Evolutionary conservation across 2,888 invertebrate genomes (phyloP).

Genomic region (Mythimna lalbum): DNA sequence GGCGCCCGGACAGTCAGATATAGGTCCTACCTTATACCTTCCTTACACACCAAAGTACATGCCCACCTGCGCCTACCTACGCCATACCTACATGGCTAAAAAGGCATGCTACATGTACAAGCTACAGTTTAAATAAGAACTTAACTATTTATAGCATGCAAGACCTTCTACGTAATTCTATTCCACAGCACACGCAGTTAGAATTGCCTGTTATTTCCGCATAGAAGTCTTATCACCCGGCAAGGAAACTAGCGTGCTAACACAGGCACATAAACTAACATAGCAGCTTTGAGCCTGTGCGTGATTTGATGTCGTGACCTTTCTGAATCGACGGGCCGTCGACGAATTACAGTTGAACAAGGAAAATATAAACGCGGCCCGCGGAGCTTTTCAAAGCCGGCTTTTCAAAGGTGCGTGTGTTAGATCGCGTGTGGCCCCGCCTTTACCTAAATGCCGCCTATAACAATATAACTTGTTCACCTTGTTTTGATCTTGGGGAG

Average conservation of each 20-base stretch:
- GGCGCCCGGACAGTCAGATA: no score
- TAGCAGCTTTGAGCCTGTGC: conserved; percentile 38
- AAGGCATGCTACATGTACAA: no score
- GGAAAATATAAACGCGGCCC: conserved; percentile 60
- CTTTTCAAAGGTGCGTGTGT: conserved; percentile 59
- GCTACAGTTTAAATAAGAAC: background rate
- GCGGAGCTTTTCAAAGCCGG: conserved; percentile 42
- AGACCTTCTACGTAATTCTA: conserved; percentile 23
- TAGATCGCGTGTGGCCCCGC: conserved; percentile 61
- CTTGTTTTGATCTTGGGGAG: conserved; percentile 47
- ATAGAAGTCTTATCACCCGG: conserved; percentile 36
- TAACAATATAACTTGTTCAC: conserved; percentile 64
- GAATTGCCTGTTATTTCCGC: conserved; percentile 43
- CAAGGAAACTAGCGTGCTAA: conserved; percentile 49
- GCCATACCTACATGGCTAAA: no score
- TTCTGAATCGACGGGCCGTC: conserved; percentile 50
- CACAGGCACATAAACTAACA: conserved; percentile 34
- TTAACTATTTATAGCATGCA: conserved; percentile 1
- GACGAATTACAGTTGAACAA: conserved; percentile 57
- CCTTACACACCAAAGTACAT: no score
- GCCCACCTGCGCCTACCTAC: no score
- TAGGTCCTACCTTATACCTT: no score
- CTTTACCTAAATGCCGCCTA: conserved; percentile 58
- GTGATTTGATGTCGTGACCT: conserved; percentile 56
- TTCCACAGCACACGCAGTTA: conserved; percentile 18